These are phyloP conservation scores for Drosophila mayri DNA, from an alignment of 1,140 invertebrate genomes.

Conservation along the genomic window DNA sequence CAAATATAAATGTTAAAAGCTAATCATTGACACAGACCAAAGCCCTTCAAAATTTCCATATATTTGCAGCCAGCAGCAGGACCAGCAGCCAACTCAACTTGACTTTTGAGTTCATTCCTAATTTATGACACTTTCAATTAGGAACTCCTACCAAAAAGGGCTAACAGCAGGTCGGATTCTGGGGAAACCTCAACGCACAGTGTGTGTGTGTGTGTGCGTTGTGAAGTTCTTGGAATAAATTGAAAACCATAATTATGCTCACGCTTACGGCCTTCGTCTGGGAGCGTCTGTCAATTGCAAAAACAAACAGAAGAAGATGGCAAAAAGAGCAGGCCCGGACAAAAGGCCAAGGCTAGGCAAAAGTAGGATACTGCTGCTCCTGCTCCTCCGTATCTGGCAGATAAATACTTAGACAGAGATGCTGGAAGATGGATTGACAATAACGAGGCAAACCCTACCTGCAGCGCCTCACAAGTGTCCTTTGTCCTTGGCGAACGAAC, in stretches of 20 bases:
- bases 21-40: not conserved
- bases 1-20: constrained; percentile 1
- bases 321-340: constrained; percentile 52
- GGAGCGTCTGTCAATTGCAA: constrained; percentile 62
- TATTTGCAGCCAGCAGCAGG: constrained; percentile 41
- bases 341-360: constrained; percentile 31
- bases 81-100: constrained; percentile 57
- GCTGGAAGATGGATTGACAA: constrained; percentile 55
- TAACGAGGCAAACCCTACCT: constrained; percentile 51
- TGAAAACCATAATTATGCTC: constrained; percentile 77
- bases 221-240: constrained; percentile 65
- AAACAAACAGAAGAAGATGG: constrained; percentile 53
- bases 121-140: constrained; percentile 69
- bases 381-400: constrained; percentile 14
- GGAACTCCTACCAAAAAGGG: constrained; percentile 49
- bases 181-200: constrained; percentile 27
- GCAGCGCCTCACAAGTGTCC: constrained; percentile 34
- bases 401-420: constrained; percentile 28
- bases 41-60: constrained; percentile 19
- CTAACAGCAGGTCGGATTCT: constrained; percentile 53
- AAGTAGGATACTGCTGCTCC: constrained; percentile 1
- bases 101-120: constrained; percentile 41
- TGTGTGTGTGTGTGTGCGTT: constrained; percentile 20
- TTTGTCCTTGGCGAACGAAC: constrained; percentile 49
- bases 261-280: constrained; percentile 56